A percentile compares a stretch with the other conserved stretches of the same genome.
These are phyloP conservation scores for Allophyes oxyacanthae DNA, from an alignment of 2,888 invertebrate species.

Conservation along the genomic window DNA sequence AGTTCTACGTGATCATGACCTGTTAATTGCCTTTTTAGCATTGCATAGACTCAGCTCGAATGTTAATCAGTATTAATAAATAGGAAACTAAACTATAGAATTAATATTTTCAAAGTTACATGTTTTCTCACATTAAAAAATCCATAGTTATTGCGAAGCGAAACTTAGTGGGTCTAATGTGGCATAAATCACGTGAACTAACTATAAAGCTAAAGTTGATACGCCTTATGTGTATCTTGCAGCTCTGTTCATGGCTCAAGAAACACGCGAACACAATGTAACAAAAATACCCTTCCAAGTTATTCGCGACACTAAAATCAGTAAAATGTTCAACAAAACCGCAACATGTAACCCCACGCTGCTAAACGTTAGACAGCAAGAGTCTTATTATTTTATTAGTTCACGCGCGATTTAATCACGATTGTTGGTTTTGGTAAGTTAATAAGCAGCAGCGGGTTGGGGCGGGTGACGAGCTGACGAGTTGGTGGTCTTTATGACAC, in stretches of 20 bases:
- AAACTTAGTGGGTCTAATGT: no score
- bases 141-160: no score
- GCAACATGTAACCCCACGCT: constrained; percentile 72
- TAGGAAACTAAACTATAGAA: constrained; percentile 12
- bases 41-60: constrained; percentile 9
- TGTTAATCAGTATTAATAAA: constrained; percentile 5
- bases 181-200: no score
- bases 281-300: no score
- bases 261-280: no score
- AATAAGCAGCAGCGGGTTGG: constrained; percentile 79
- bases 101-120: constrained; percentile 5
- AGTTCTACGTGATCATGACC: constrained; percentile 12
- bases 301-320: constrained; percentile 1
- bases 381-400: constrained; percentile 89
- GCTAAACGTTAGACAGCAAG: constrained; percentile 71
- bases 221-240: no score
- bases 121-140: not conserved
- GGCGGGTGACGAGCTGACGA: constrained; percentile 43
- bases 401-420: constrained; percentile 89
- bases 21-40: constrained; percentile 25
- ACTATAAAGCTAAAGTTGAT: no score
- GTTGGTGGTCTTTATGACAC: constrained; percentile 32
- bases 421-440: constrained; percentile 89
- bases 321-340: constrained; percentile 11
- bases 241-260: no score